Conservation (phyloP, 2,797 vertebrate species). For the Thripadectes ignobilis region DNA sequence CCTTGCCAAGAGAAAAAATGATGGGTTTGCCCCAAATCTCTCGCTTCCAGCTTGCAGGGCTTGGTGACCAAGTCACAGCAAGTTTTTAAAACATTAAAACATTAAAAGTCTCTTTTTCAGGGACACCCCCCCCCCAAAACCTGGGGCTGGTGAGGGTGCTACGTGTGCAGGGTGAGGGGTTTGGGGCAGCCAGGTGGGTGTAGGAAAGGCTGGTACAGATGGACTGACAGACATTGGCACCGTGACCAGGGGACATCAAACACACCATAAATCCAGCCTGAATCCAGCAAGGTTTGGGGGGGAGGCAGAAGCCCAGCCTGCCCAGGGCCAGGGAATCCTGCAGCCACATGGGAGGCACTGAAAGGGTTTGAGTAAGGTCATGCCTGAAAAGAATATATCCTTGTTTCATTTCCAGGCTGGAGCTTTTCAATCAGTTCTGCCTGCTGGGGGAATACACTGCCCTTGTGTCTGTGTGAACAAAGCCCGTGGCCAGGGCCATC, state of each 20-base stretch:
- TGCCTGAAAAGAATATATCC: not conserved
- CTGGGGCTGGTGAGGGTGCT: not conserved
- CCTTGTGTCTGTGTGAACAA: not conserved
- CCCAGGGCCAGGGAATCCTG: not conserved
- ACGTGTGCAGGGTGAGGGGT: rapidly evolving
- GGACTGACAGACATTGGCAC: not conserved
- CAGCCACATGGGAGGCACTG: not conserved
- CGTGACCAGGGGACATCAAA: not conserved
- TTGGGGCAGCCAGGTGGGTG: not conserved
- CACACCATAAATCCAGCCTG: rapidly evolving
- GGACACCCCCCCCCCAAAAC: too few relatives aligned
- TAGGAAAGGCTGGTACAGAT: not conserved
- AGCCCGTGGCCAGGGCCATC: not conserved
- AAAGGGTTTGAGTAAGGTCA: slow-evolving; percentile 1
- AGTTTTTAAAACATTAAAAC: not conserved
- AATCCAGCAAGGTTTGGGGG: not conserved
- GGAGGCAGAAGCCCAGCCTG: not conserved
- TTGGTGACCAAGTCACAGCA: rapidly evolving
- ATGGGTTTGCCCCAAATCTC: not conserved
- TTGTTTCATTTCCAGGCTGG: slow-evolving; percentile 40
- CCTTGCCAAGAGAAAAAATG: not conserved
- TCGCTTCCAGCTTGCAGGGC: not conserved
- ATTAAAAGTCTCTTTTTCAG: not conserved
- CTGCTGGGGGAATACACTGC: slow-evolving; percentile 5
- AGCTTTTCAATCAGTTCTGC: slow-evolving; percentile 16